Conservation (phyloP, 2,113 vertebrate genomes). For the Phylloscopus trochilus region DNA sequence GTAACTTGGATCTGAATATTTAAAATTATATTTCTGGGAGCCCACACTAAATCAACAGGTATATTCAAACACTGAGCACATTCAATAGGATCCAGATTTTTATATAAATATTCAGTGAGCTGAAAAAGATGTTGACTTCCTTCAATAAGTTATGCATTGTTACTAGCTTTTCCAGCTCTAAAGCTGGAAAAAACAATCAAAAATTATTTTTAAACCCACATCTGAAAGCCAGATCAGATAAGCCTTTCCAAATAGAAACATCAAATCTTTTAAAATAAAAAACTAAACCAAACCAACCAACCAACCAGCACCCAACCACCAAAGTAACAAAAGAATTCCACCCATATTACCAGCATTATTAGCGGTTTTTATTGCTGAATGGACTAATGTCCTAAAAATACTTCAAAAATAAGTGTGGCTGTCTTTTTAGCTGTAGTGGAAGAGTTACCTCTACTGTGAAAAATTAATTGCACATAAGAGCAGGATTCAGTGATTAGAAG, state of each 20-base stretch:
- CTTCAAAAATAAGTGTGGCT: background rate
- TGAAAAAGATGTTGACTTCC: background rate
- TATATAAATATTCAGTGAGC: background rate
- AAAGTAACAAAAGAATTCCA: background rate
- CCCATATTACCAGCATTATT: background rate
- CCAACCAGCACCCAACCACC: no score
- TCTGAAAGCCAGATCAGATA: background rate
- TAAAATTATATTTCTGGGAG: background rate
- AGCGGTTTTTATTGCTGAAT: background rate
- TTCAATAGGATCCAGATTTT: background rate
- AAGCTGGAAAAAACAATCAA: background rate
- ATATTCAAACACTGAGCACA: background rate
- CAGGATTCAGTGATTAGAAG: background rate
- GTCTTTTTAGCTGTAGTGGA: background rate
- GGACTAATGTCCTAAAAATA: background rate
- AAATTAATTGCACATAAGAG: background rate
- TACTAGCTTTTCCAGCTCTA: background rate
- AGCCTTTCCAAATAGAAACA: background rate
- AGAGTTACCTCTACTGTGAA: background rate
- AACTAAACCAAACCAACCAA: background rate
- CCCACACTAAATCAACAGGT: background rate
- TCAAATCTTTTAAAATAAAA: background rate
- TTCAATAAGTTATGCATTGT: constrained; percentile 4
- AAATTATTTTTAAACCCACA: background rate
- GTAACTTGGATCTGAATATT: background rate